phyloP scores from a whole-genome alignment of 92 coral and sea anemone species.

The Umimayanthus chanpuru region DNA sequence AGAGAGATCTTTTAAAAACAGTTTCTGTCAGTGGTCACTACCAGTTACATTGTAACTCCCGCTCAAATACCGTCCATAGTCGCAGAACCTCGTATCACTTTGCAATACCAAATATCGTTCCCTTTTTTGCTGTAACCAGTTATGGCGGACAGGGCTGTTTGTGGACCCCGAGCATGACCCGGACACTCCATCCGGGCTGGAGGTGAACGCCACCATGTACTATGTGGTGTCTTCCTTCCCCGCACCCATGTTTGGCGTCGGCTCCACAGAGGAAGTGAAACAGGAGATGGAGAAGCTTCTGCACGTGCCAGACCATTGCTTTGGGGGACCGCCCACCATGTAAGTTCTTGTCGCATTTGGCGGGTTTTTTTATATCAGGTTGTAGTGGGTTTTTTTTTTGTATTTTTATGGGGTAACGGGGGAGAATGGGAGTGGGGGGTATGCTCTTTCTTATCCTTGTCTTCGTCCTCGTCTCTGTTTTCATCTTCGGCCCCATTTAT shows the following conservation, averaged over 20 bases:
- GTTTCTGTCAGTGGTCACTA: too few relatives aligned
- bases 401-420: too few relatives aligned
- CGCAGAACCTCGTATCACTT: neutral
- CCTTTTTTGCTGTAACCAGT: conserved; percentile 48
- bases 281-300: conserved; percentile 68
- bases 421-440: too few relatives aligned
- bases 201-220: conserved; percentile 93
- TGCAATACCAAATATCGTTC: neutral
- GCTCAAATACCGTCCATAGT: neutral
- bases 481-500: neutral
- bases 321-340: conserved; percentile 99
- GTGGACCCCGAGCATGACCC: conserved; percentile 94
- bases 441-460: neutral
- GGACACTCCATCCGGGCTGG: conserved; percentile 94
- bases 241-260: conserved; percentile 57
- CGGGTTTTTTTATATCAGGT: neutral
- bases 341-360: conserved; percentile 47
- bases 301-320: conserved; percentile 94
- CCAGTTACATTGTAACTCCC: too few relatives aligned
- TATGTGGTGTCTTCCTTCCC: conserved; percentile 87
- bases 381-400: too few relatives aligned
- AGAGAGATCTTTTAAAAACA: too few relatives aligned
- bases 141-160: conserved; percentile 85
- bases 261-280: conserved; percentile 56
- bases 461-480: neutral